Conservation (phyloP, 1,140 invertebrate species). For the Euglossa dilemma region DNA sequence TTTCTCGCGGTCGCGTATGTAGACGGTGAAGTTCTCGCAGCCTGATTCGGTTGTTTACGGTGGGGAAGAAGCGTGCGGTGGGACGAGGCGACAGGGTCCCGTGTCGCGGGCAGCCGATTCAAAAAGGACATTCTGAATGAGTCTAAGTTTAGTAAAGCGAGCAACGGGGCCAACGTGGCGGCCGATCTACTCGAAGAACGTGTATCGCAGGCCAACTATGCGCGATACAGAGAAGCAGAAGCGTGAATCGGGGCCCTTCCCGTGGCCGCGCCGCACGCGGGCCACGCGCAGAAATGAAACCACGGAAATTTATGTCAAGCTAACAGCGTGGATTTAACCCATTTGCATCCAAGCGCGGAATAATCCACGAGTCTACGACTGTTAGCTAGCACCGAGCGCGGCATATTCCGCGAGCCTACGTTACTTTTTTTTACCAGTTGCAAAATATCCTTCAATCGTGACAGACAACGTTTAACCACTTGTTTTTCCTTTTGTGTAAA, state of each 20-base stretch:
- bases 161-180: conserved; percentile 28
- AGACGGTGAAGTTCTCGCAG: neutral
- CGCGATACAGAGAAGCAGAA: neutral
- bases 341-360: too few species aligned
- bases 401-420: too few species aligned
- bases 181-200: conserved; percentile 2
- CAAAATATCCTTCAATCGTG: too few species aligned
- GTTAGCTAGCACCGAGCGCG: too few species aligned
- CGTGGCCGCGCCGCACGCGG: too few species aligned
- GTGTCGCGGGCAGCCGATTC: conserved; percentile 2
- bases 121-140: conserved; percentile 69
- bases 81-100: neutral
- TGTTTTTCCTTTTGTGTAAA: too few species aligned
- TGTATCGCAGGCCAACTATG: conserved; percentile 8
- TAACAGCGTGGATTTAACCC: neutral
- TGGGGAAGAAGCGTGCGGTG: conserved; percentile 13
- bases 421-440: too few species aligned
- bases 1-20: neutral
- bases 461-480: too few species aligned
- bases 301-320: conserved; percentile 12
- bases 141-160: conserved; percentile 72
- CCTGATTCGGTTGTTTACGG: conserved; percentile 28
- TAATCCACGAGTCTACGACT: too few species aligned
- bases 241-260: neutral
- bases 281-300: neutral